phyloP scores from a whole-genome alignment of 2,113 vertebrate genomes.

The Limnothrissa miodon region DNA sequence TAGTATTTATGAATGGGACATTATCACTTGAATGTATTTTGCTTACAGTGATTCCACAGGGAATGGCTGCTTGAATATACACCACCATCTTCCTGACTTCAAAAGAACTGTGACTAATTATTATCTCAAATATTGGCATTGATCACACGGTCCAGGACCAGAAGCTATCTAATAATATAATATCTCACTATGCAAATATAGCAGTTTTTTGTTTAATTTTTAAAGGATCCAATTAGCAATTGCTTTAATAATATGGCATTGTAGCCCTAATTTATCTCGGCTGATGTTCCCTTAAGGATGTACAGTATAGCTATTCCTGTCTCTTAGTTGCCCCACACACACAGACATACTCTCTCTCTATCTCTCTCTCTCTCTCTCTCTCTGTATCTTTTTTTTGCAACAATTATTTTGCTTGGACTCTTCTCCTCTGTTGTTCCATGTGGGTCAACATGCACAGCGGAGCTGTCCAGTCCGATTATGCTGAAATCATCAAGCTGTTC shows the following conservation, averaged over 20 bases:
- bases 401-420: constrained; percentile 7
- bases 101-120: neutral
- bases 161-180: neutral
- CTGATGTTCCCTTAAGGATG: neutral
- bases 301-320: constrained; percentile 27
- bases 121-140: neutral
- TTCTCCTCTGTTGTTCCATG: neutral
- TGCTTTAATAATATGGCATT: neutral
- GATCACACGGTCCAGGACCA: neutral
- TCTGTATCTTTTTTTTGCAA: neutral
- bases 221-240: neutral
- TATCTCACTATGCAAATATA: neutral
- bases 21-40: constrained; percentile 16
- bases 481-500: neutral
- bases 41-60: neutral
- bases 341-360: neutral
- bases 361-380: neutral
- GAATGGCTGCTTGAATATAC: neutral
- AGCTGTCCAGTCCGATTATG: neutral
- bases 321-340: neutral
- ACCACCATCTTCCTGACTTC: neutral
- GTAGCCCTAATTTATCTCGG: neutral
- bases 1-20: constrained; percentile 34
- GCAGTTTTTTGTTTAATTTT: neutral
- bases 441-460: neutral